phyloP scores from a whole-genome alignment of 2,113 vertebrate species.

The Lethenteron camtschaticum region DNA sequence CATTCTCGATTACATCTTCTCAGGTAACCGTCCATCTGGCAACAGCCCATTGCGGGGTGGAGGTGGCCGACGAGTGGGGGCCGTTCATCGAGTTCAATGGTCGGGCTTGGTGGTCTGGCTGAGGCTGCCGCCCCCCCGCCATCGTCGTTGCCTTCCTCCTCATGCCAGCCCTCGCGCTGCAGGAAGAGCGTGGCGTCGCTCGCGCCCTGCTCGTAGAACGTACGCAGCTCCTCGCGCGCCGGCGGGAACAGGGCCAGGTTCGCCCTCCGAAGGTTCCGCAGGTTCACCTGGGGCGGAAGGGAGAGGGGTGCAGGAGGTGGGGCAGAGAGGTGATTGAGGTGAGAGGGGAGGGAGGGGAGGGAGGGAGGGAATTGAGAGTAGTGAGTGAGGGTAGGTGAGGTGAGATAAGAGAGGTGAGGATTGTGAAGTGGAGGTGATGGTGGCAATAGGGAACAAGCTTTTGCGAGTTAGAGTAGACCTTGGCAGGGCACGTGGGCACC shows the following conservation, averaged over 20 bases:
- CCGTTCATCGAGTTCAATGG: too few species aligned
- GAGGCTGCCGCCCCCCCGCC: too few species aligned
- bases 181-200: conserved; percentile 37
- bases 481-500: too few species aligned
- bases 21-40: too few species aligned
- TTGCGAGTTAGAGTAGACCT: too few species aligned
- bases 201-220: conserved; percentile 33
- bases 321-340: not conserved
- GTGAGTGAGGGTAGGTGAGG: not conserved
- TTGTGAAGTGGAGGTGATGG: conserved; percentile 1
- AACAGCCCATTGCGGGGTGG: too few species aligned
- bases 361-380: not conserved
- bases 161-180: conserved; percentile 33
- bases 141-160: conserved; percentile 13
- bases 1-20: too few species aligned
- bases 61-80: too few species aligned
- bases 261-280: conserved; percentile 40
- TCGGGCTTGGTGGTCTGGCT: too few species aligned
- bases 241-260: conserved; percentile 51
- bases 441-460: too few species aligned
- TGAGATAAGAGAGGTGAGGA: not conserved
- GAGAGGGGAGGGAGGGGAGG: not conserved
- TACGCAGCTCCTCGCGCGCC: conserved; percentile 21
- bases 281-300: conserved; percentile 29
- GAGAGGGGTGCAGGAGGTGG: not conserved